Evolutionary conservation across 2,888 invertebrate species (phyloP), one percentile per base, ranked within the genome.

Genomic region (Pristionchus entomophagus): DNA sequence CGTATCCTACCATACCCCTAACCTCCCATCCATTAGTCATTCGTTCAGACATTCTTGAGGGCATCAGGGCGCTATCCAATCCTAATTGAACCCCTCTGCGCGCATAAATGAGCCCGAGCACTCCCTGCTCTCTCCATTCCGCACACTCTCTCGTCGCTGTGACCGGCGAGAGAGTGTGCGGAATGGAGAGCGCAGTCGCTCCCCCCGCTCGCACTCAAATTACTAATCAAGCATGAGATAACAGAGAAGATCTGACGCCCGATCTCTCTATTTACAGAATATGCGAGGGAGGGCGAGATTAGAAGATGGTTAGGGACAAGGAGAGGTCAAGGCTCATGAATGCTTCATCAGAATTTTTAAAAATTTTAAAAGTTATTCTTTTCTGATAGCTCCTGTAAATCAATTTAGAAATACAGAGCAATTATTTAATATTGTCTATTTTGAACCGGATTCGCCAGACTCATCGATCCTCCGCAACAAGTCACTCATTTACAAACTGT

Each of bases 1-100:
- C n/a, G n/a, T n/a, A n/a, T n/a, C n/a, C n/a, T n/a, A n/a, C n/a
- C n/a, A n/a, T n/a, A n/a, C n/a, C n/a, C n/a, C n/a, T n/a, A n/a
- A n/a, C n/a, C n/a, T n/a, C n/a, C n/a, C n/a, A n/a, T n/a, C n/a
- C n/a, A n/a, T n/a, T n/a, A n/a, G n/a, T n/a, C n/a, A n/a, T n/a
- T n/a, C n/a, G n/a, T n/a, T 8, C 69, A 69, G 69, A 38, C 69
- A 69, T 69, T 69, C 69, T 69, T 38, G 38, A 32, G 38, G 32
- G 38, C 22, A 5, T 5, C 56, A 22, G 5, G n/a, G 38, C 2
- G 69, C 35, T 69, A 69, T 69, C 38, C 69, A 38, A 69, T 69
- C 69, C 69, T 69, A 69, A 69, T 69, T 69, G 69, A 69, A 69
- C 69, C 69, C 69, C n/a, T n/a, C n/a, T n/a, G n/a, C n/a, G n/a